A percentile compares a stretch with the other conserved stretches of the same genome.
Conservation (phyloP, 2,888 invertebrate genomes). For the Lymantria monacha region DNA sequence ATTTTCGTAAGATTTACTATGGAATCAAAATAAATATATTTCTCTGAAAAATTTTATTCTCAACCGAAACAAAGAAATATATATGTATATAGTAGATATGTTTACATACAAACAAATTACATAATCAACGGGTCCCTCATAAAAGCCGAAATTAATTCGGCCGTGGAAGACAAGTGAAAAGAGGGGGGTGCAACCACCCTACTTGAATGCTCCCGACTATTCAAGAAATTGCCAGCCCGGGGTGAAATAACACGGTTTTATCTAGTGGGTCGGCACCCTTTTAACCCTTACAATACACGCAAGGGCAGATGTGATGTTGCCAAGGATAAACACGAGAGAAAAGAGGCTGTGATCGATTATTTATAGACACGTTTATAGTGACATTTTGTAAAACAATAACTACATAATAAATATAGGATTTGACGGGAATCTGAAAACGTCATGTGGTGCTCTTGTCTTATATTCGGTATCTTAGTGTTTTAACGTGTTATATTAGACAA, state of each 20-base stretch:
- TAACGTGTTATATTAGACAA: no score
- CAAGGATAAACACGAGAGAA: constrained; percentile 8
- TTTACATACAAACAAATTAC: constrained; percentile 32
- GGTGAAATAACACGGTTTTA: constrained; percentile 54
- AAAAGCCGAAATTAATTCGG: constrained; percentile 53
- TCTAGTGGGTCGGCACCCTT: constrained; percentile 46
- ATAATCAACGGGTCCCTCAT: constrained; percentile 44
- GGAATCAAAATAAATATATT: no score
- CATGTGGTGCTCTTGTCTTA: no score
- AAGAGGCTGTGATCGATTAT: constrained; percentile 2
- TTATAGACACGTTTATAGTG: background rate
- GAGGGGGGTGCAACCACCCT: constrained; percentile 26
- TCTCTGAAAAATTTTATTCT: background rate
- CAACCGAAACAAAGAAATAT: background rate
- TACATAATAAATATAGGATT: no score
- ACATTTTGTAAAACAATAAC: background rate
- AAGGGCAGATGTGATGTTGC: constrained; percentile 21
- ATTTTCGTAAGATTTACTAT: no score
- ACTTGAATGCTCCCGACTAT: constrained; percentile 49
- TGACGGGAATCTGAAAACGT: no score
- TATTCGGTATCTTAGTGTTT: no score
- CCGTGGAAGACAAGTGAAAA: constrained; percentile 49
- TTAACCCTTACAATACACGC: constrained; percentile 40
- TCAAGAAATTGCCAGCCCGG: constrained; percentile 64
- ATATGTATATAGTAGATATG: constrained; percentile 11